Evolutionary conservation across 2,888 invertebrate species (phyloP), one percentile per base, ranked within the genome.

Genomic region (Apantesis nais): DNA sequence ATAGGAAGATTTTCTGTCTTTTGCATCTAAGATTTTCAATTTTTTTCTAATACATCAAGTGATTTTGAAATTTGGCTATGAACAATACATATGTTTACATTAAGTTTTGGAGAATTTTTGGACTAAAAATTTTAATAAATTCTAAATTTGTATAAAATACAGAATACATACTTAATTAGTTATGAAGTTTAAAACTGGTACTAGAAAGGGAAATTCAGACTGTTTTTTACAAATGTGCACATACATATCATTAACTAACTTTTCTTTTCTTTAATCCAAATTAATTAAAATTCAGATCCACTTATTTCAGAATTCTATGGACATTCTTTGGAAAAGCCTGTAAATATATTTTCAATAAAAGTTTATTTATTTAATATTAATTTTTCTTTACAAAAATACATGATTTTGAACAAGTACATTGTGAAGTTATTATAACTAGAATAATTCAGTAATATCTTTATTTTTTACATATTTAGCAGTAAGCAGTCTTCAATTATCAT

Each of bases 401-500:
- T 25, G 14, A 55, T 5, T 55, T n/a, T 14, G 3, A 55, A 55
- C 25, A 11, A 25, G 12, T 55, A 55, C 1, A 55, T 25, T 55
- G 52, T 25, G 12, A 55, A 25, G 14, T 25, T 55, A 55, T 25
- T 55, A 11, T 55, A 4, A 25, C 12, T 55, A 55, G n/a, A n/a
- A n/a, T 25, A 25, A n/a, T 55, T 55, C 12, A 29, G 16, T 29
- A 58, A 58, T 4, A 11, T 25, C 55, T 58, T 37, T 41, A 41
- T 12, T n/a, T 22, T 34, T 39, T n/a, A 22, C 12, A 62, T 29
- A n/a, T 34, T 60, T 37, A 77, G 52, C 70, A 68, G 63, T 62
- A 79, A 76, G 73, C 74, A 71, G 65, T 55, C 62, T 19, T 67
- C 22, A 19, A 63, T 63, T 55, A 73, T 61, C 29, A 48, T 34